Evolutionary conservation across 2,113 vertebrate genomes (phyloP).

Genomic region (Gobius niger): DNA sequence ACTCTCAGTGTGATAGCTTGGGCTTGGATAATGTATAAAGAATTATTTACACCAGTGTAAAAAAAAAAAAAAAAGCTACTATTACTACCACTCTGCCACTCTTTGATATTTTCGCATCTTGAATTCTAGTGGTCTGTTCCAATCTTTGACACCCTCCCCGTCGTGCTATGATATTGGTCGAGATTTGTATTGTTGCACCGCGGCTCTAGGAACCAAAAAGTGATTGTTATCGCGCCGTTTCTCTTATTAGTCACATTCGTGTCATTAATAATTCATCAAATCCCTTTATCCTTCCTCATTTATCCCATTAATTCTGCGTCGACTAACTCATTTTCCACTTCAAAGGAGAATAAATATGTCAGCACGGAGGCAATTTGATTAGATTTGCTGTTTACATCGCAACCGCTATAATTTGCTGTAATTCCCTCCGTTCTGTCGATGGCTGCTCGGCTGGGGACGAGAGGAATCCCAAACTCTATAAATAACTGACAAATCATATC

Average conservation of each 20-base stretch:
- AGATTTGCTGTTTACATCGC: slow-evolving; percentile 26
- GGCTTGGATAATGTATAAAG: too few relatives aligned
- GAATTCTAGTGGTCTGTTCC: too few relatives aligned
- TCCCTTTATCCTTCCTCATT: slow-evolving; percentile 27
- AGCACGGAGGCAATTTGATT: slow-evolving; percentile 19
- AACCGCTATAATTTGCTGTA: not conserved
- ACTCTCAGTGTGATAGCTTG: too few relatives aligned
- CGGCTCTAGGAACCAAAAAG: not conserved
- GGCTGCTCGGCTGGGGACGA: slow-evolving; percentile 1
- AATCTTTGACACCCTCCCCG: too few relatives aligned
- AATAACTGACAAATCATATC: slow-evolving; percentile 12
- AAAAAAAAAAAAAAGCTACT: not conserved
- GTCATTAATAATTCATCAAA: slow-evolving; percentile 41
- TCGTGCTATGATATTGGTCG: not conserved
- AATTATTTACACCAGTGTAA: too few relatives aligned
- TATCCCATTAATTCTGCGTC: slow-evolving; percentile 18
- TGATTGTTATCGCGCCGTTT: slow-evolving; percentile 23
- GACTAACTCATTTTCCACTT: slow-evolving; percentile 27
- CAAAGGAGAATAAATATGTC: slow-evolving; percentile 26
- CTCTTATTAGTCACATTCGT: not conserved
- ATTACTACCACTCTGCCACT: not conserved
- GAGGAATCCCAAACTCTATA: not conserved
- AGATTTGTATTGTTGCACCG: not conserved
- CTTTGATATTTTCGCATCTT: too few relatives aligned
- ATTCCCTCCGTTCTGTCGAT: slow-evolving; percentile 14